These are phyloP conservation scores for Venturia canescens DNA, from an alignment of 1,140 invertebrate species.

Conservation along the genomic window DNA sequence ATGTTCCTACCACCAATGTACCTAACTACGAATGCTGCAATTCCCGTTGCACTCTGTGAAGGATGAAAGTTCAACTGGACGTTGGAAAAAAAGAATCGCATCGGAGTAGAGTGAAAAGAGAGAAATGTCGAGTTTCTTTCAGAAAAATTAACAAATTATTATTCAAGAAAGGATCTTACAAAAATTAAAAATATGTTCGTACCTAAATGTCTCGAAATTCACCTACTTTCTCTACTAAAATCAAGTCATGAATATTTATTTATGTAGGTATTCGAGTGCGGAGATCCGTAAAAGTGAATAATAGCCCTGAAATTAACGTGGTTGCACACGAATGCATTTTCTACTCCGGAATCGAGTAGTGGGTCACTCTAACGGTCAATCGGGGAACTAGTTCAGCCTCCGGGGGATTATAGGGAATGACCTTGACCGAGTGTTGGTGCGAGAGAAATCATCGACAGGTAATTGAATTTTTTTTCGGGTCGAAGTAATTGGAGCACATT, in stretches of 20 bases:
- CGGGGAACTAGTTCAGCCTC: constrained; percentile 65
- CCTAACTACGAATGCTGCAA: constrained; percentile 30
- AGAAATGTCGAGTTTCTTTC: too few relatives aligned
- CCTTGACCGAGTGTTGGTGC: constrained; percentile 22
- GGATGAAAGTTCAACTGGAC: background rate
- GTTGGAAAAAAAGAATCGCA: too few relatives aligned
- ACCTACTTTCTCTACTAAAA: too few relatives aligned
- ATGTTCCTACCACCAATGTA: constrained; percentile 30
- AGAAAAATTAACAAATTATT: too few relatives aligned
- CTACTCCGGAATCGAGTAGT: constrained; percentile 28
- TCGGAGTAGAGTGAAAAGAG: too few relatives aligned
- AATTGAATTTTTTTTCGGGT: constrained; percentile 11
- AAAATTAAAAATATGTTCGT: too few relatives aligned
- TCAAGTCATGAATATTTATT: too few relatives aligned
- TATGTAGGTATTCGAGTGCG: too few relatives aligned
- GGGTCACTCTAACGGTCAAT: constrained; percentile 69
- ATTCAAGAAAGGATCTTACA: too few relatives aligned
- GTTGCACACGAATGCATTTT: constrained; percentile 1
- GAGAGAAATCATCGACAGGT: constrained; percentile 25
- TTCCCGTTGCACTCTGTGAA: background rate
- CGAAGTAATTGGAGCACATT: constrained; percentile 25
- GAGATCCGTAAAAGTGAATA: background rate
- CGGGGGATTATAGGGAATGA: constrained; percentile 6
- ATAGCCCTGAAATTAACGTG: background rate
- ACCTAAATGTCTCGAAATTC: too few relatives aligned